Base-by-base conservation (phyloP, 2,888 invertebrate species). In the Timema podura region DNA sequence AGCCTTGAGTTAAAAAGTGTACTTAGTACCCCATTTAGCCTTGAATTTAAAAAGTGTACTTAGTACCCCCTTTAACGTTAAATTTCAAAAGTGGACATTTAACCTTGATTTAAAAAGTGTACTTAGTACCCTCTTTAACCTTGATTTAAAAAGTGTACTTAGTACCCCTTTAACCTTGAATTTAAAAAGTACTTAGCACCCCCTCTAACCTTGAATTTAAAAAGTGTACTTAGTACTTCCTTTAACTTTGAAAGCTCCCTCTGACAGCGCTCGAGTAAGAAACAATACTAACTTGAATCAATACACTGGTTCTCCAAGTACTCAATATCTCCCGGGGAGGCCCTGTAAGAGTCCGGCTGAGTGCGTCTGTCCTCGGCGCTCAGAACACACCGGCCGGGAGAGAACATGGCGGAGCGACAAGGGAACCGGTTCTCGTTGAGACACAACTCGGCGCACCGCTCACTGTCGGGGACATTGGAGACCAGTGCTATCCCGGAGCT, bases 271-370 rank as follows among this genome's bases (percentile, higher is more conserved):
- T 72, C 75, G 74, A 54, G 45, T 47, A 66, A 11, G 30, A 13
- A 9, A 8, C 30, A 13, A 15, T 75, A 83, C 86, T 85, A 75
- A 85, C 87, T 85, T 76, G 88, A 85, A 77, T 87, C 86, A 74
- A 85, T 83, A 81, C 95, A 95, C 77, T 93, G 90, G 81, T 91
- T 92, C 80, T 93, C 93, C 76, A 94, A 87, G 79, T 95, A 95
- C 77, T 92, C 91, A 48, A 92, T 90, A 75, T 89, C 87, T 76
- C 87, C 88, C 77, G 88, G 87, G 3, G 91, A 88, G 6, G 89
- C 90, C 51, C 71, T 84, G 80, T 91, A 95, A 5, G 91, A 88
- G 77, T 90, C 91, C 0, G 93, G 91, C 75, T 89, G 87, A 0
- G 89, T 87, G 77, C 90, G 88, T 77, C 92, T 87, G 79, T 92